A percentile compares a stretch with the other conserved stretches of the same genome.
Evolutionary conservation across 2,888 invertebrate genomes (phyloP).

Genomic region (Chalcis sispes): DNA sequence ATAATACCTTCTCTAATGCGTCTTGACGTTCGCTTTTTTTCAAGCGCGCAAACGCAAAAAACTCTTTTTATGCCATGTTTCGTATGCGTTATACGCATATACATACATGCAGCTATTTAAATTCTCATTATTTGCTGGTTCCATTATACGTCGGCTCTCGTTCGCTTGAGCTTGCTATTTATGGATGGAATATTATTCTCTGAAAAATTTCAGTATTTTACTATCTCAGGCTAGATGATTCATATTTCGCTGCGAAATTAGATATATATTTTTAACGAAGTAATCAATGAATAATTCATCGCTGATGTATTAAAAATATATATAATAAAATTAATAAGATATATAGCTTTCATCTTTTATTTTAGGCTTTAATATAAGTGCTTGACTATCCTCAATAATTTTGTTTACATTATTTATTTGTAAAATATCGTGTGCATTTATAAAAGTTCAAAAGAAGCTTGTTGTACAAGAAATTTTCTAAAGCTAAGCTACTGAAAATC

Average conservation of each 20-base stretch:
- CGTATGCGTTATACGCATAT: neutral
- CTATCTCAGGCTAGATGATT: too few species aligned
- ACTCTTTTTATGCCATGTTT: neutral
- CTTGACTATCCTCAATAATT: neutral
- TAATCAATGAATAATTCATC: too few species aligned
- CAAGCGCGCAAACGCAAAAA: neutral
- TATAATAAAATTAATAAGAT: too few species aligned
- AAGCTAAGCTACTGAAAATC: slow-evolving; percentile 21
- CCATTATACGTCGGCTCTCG: slow-evolving; percentile 4
- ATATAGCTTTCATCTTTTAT: neutral
- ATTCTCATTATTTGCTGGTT: slow-evolving; percentile 35
- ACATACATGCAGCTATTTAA: slow-evolving; percentile 36
- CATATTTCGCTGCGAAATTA: neutral
- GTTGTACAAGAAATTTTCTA: neutral
- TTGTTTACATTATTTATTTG: neutral
- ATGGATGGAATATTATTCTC: slow-evolving; percentile 10
- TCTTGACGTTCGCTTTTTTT: slow-evolving; percentile 45
- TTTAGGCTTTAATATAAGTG: neutral
- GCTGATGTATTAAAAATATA: too few species aligned
- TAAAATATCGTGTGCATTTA: neutral
- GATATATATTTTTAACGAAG: too few species aligned
- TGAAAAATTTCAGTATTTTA: neutral
- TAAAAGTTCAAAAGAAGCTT: slow-evolving; percentile 17
- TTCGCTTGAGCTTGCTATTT: slow-evolving; percentile 2
- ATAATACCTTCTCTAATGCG: slow-evolving; percentile 9